A percentile compares a stretch with the other conserved stretches of the same genome.
phyloP scores from a whole-genome alignment of 1,140 invertebrate genomes.

The Halictus rubicundus region DNA sequence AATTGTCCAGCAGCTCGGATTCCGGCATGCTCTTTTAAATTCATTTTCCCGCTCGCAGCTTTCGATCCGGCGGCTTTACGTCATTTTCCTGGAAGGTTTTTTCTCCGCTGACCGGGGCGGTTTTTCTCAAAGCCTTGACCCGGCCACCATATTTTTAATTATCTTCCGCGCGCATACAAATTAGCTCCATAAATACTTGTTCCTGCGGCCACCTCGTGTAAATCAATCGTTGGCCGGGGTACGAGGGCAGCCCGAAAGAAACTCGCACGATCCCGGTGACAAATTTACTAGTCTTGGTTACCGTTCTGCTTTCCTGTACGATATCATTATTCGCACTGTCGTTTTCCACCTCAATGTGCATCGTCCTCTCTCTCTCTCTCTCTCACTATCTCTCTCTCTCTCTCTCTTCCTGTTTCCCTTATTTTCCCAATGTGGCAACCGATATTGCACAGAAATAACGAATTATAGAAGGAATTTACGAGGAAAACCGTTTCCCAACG shows the following conservation, averaged over 20 bases:
- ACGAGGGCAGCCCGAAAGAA: conserved; percentile 36
- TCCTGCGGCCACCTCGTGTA: conserved; percentile 47
- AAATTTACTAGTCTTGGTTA: conserved; percentile 54
- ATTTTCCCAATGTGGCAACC: background rate
- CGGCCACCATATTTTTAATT: conserved; percentile 63
- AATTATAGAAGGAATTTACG: background rate
- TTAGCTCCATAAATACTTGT: conserved; percentile 63
- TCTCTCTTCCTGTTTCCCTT: too few species aligned
- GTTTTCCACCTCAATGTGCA: background rate
- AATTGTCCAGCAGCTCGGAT: background rate
- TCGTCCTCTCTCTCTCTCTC: too few species aligned
- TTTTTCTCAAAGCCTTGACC: conserved; percentile 62
- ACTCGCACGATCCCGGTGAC: conserved; percentile 50
- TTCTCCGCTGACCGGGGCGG: background rate
- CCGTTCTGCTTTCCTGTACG: conserved; percentile 14
- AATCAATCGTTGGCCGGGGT: conserved; percentile 59
- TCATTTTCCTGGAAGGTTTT: conserved; percentile 41
- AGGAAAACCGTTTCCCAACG: too few species aligned
- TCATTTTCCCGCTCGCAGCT: background rate
- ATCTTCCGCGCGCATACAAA: conserved; percentile 62
- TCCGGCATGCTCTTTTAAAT: too few species aligned
- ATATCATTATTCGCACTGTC: conserved; percentile 42
- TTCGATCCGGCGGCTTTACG: conserved; percentile 15
- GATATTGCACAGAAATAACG: background rate
- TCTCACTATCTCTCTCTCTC: background rate